Percentiles rank a stretch among this genome's conserved stretches.
Evolutionary conservation across 1,140 invertebrate species (phyloP).

Genomic region (Lycorma delicatula): DNA sequence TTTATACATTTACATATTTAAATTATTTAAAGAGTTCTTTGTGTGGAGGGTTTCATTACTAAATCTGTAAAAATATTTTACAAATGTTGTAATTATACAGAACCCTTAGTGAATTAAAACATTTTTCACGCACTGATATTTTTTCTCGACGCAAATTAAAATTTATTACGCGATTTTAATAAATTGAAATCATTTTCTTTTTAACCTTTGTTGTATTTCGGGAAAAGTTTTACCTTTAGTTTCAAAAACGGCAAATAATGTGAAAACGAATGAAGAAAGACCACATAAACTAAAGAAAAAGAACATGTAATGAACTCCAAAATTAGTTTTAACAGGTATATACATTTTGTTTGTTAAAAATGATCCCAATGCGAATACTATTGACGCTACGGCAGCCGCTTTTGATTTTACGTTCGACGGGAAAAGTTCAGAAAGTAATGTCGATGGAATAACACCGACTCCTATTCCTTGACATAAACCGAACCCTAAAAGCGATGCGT

Average conservation of each 20-base stretch:
- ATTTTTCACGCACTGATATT: too few species aligned
- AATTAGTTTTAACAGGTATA: constrained; percentile 7
- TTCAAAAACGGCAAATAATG: constrained; percentile 41
- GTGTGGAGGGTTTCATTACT: too few species aligned
- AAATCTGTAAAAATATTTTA: too few species aligned
- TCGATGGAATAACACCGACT: constrained; percentile 25
- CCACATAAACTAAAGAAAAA: constrained; percentile 21
- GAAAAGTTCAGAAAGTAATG: constrained; percentile 30
- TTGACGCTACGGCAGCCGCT: constrained; percentile 26
- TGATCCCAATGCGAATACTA: constrained; percentile 23
- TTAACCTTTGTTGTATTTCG: constrained; percentile 60
- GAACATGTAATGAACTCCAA: constrained; percentile 24
- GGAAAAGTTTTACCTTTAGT: constrained; percentile 71
- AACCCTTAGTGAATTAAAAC: too few species aligned
- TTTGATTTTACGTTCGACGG: constrained; percentile 29
- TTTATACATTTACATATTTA: too few species aligned
- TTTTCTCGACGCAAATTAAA: too few species aligned
- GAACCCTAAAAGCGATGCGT: constrained; percentile 13
- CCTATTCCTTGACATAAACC: constrained; percentile 15
- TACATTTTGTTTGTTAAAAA: constrained; percentile 30
- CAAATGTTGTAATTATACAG: too few species aligned
- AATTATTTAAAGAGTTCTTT: too few species aligned
- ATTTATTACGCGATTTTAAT: too few species aligned
- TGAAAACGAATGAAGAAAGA: constrained; percentile 50
- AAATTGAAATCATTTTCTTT: too few species aligned